Evolutionary conservation across 2,797 vertebrate genomes (phyloP), one percentile per base, ranked within the genome.

Genomic region (Huso huso): DNA sequence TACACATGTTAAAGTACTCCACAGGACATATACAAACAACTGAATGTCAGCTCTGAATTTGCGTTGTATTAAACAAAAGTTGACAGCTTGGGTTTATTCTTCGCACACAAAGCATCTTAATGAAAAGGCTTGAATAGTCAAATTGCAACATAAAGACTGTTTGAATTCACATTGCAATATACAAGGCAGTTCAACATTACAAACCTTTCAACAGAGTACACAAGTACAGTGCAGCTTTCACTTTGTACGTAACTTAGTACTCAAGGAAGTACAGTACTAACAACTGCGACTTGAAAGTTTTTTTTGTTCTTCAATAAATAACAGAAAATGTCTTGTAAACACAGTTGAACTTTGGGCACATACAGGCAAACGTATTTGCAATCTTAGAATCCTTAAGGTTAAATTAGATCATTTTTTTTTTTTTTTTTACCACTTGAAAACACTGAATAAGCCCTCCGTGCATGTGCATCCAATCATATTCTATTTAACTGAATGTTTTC

Each of bases 1-100:
- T 97, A 96, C 93, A 97, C 88, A 90, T 83, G 89, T 92, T 95
- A 90, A 95, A 93, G 95, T 91, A 95, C 93, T 94, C 93, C 92
- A 92, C 87, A 91, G 90, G 88, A 88, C 85, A 85, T 92, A 94
- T 93, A 91, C 89, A 89, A 77, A 91, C 88, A 90, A 90, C 89
- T 92, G 91, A 85, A 82, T 87, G 88, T 85, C 82, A 87, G 90
- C 87, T 86, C 87, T 91, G 92, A 87, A 86, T 90, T 92, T 89
- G 92, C 92, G 93, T 91, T 88, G 91, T 91, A 93, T 93, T 93
- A 88, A 95, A 91, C 92, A 91, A 91, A 88, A 89, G 91, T 93
- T 88, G 88, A 92, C 87, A 89, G 87, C 88, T 89, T 88, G 82
- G 84, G 84, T 93, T 94, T 87, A 89, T 91, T 55, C 88, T 90